phyloP scores from a whole-genome alignment of 1,140 invertebrate species.

The Grapholita molesta region DNA sequence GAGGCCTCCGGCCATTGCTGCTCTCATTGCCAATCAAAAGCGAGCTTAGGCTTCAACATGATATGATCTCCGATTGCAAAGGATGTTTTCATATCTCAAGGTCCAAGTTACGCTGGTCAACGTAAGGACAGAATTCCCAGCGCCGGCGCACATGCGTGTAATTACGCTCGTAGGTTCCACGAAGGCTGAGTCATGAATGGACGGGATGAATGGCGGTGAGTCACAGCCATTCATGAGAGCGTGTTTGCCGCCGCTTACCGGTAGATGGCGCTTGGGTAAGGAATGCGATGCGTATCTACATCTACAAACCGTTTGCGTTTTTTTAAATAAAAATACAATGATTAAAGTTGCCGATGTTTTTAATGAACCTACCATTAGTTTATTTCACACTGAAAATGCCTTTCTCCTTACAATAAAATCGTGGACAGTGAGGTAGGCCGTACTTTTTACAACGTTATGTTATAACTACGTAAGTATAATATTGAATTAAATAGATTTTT shows the following conservation, averaged over 20 bases:
- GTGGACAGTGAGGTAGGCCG: too few species aligned
- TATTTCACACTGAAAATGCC: too few species aligned
- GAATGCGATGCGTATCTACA: not conserved
- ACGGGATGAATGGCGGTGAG: slow-evolving; percentile 26
- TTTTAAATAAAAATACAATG: too few species aligned
- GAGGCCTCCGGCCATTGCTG: not conserved
- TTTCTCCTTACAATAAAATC: too few species aligned
- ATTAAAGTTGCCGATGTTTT: not conserved
- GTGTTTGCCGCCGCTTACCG: not conserved
- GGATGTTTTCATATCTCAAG: not conserved
- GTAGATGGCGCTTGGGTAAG: slow-evolving; percentile 37
- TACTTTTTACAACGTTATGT: too few species aligned
- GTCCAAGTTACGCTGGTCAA: not conserved
- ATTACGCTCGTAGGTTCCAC: slow-evolving; percentile 1
- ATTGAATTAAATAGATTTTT: too few species aligned
- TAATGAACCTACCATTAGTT: slow-evolving; percentile 34
- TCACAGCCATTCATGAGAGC: slow-evolving; percentile 52
- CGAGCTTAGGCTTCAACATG: not conserved
- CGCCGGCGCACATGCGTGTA: not conserved
- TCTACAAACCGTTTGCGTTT: not conserved
- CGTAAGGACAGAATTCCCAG: not conserved
- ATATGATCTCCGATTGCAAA: not conserved
- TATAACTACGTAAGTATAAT: too few species aligned
- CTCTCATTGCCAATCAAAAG: not conserved
- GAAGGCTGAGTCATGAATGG: not conserved